These are phyloP conservation scores for Antennarius maculatus DNA, from an alignment of 2,797 vertebrate species.

Conservation along the genomic window DNA sequence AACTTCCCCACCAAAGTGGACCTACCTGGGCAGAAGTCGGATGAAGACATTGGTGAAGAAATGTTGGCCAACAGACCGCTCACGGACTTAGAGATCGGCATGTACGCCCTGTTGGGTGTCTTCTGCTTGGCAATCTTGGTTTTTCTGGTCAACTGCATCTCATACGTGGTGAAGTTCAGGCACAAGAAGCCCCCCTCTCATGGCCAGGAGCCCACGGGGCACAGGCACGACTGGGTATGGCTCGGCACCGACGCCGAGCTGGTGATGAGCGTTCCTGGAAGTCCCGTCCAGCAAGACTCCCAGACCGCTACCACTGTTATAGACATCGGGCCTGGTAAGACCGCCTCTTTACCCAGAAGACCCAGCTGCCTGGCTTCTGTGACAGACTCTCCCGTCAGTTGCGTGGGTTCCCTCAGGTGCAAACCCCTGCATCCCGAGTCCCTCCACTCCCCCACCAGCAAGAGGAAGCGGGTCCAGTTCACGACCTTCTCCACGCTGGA, in stretches of 20 bases:
- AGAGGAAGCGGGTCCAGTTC: conserved; percentile 94
- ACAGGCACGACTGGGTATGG: conserved; percentile 93
- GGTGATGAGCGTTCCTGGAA: conserved; percentile 85
- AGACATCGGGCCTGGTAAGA: conserved; percentile 86
- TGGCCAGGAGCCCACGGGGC: conserved; percentile 87
- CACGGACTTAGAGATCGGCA: conserved; percentile 93
- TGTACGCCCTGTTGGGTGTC: conserved; percentile 93
- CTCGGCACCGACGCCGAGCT: conserved; percentile 89
- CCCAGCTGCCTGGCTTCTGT: conserved; percentile 72
- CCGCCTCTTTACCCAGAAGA: conserved; percentile 80
- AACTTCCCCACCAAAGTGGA: conserved; percentile 85
- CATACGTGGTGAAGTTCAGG: conserved; percentile 88
- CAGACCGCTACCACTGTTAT: conserved; percentile 84
- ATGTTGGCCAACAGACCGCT: conserved; percentile 80
- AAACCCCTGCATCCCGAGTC: conserved; percentile 80
- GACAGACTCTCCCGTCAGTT: conserved; percentile 76
- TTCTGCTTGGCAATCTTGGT: conserved; percentile 95
- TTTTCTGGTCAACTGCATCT: conserved; percentile 92
- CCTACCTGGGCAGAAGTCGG: conserved; percentile 64
- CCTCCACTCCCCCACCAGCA: conserved; percentile 91
- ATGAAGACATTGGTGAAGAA: conserved; percentile 74
- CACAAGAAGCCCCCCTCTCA: conserved; percentile 87
- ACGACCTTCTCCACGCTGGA: conserved; percentile 91
- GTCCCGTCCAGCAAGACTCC: conserved; percentile 83
- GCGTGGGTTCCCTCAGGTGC: conserved; percentile 69